phyloP scores from a whole-genome alignment of 2,113 vertebrate species.

The Dryoscopus gambensis region DNA sequence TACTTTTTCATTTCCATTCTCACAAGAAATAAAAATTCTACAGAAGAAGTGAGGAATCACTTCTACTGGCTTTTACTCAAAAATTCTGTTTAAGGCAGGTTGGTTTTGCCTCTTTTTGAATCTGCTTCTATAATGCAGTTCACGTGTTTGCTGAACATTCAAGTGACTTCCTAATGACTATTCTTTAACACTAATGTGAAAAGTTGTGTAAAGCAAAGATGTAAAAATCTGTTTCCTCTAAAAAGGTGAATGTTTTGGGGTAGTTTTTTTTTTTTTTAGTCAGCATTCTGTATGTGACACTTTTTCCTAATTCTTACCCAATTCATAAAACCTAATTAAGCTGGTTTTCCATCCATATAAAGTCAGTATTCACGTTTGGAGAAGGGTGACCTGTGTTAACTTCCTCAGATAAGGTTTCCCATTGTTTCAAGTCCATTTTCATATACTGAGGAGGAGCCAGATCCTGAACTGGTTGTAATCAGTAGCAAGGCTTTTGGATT shows the following conservation, averaged over 20 bases:
- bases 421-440: conserved; percentile 42
- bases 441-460: conserved; percentile 48
- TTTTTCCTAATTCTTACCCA: background rate
- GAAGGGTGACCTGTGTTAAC: conserved; percentile 10
- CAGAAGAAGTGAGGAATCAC: background rate
- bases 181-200: background rate
- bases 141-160: background rate
- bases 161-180: background rate
- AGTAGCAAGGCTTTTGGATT: background rate
- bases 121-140: background rate
- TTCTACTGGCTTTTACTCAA: background rate
- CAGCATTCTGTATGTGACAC: background rate
- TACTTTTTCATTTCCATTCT: background rate
- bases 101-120: background rate
- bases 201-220: background rate
- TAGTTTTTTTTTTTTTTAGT: background rate
- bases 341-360: background rate
- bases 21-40: background rate
- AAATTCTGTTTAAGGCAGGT: background rate
- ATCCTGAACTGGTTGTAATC: conserved; percentile 30
- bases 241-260: background rate
- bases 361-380: background rate
- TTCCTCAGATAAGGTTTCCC: conserved; percentile 54
- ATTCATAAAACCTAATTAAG: background rate
- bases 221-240: background rate